These are phyloP conservation scores for Calosoma granatense DNA, from an alignment of 1,140 invertebrate genomes.

Conservation along the genomic window DNA sequence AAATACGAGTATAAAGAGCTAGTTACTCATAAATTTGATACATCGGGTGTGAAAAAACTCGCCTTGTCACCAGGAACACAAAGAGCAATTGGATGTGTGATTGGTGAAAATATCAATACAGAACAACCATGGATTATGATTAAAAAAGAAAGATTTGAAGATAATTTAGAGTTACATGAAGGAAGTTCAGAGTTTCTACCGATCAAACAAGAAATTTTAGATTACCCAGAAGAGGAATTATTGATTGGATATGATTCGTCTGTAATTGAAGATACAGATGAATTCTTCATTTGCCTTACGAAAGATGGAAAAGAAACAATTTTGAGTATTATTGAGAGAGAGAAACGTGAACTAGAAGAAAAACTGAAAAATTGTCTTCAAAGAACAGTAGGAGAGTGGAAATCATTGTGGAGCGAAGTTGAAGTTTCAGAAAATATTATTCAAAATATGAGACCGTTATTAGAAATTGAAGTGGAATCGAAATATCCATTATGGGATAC, in stretches of 20 bases:
- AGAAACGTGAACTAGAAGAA: conserved; percentile 49
- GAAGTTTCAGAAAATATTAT: conserved; percentile 47
- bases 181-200: conserved; percentile 41
- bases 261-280: conserved; percentile 42
- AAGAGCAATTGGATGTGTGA: conserved; percentile 38
- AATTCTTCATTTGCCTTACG: conserved; percentile 59
- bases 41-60: conserved; percentile 24
- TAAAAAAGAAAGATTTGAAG: conserved; percentile 47
- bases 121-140: conserved; percentile 64
- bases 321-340: conserved; percentile 39
- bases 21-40: conserved; percentile 16
- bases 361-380: conserved; percentile 50
- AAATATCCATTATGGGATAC: conserved; percentile 44
- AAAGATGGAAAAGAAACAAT: conserved; percentile 36
- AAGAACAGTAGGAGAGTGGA: conserved; percentile 48
- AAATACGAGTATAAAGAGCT: no score
- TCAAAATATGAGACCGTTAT: conserved; percentile 40
- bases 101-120: conserved; percentile 48
- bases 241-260: conserved; percentile 55
- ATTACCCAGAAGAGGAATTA: conserved; percentile 43
- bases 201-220: conserved; percentile 39
- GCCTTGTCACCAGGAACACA: conserved; percentile 35
- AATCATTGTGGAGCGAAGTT: conserved; percentile 47
- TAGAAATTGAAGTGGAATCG: conserved; percentile 53
- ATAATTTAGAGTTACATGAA: conserved; percentile 41